Percentiles rank a stretch among this genome's conserved stretches.
Evolutionary conservation across 2,888 invertebrate species (phyloP).

Genomic region (Eristalinus aeneus): DNA sequence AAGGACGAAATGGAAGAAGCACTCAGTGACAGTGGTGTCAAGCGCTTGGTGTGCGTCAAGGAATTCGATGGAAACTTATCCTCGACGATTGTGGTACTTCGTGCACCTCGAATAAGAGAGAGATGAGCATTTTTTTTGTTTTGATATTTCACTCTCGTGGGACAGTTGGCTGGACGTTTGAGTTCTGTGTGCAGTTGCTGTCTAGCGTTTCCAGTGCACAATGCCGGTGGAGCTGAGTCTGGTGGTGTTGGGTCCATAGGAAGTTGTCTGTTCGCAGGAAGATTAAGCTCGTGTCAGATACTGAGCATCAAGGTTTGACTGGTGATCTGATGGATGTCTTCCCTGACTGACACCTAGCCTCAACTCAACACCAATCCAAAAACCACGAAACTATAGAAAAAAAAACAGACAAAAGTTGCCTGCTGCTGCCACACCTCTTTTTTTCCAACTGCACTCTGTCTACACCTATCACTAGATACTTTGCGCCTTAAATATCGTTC

Average conservation of each 20-base stretch:
- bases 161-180: background rate
- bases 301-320: no score
- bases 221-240: background rate
- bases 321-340: no score
- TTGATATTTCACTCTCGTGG: background rate
- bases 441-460: background rate
- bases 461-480: conserved; percentile 21
- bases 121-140: background rate
- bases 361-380: no score
- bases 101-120: background rate
- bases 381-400: background rate
- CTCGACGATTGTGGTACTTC: background rate
- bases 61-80: conserved; percentile 39
- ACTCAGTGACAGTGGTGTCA: conserved; percentile 52
- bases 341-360: no score
- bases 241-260: background rate
- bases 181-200: background rate
- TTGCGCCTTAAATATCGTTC: conserved; percentile 24
- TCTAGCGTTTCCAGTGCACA: background rate
- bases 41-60: conserved; percentile 49
- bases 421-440: conserved; percentile 36
- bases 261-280: no score
- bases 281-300: no score
- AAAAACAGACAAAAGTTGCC: no score
- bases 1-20: background rate